phyloP scores from a whole-genome alignment of 1,140 invertebrate species.

The Amphibalanus amphitrite region DNA sequence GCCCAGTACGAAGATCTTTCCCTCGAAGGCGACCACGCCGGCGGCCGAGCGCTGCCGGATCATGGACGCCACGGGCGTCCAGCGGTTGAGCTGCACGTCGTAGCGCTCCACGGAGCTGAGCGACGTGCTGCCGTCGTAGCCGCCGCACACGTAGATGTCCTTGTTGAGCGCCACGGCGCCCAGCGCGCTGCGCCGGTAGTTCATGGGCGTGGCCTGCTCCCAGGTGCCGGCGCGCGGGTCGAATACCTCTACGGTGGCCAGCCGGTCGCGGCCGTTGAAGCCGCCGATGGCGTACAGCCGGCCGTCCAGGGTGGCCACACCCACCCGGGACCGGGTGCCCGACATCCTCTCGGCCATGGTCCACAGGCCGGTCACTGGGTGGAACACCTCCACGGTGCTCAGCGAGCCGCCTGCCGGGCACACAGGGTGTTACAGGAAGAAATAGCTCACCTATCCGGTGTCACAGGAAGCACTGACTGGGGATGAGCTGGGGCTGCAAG shows the following conservation, averaged over 20 bases:
- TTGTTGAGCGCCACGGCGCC: conserved; percentile 66
- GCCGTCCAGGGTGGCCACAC: conserved; percentile 60
- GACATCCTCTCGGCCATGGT: conserved; percentile 64
- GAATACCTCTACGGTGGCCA: conserved; percentile 76
- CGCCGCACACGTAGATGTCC: conserved; percentile 70
- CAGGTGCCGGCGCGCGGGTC: conserved; percentile 53
- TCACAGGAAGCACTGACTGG: no score
- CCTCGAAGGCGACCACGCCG: conserved; percentile 64
- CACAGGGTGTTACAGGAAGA: no score
- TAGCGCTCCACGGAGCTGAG: conserved; percentile 59
- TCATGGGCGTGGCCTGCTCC: conserved; percentile 62
- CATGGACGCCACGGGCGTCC: conserved; percentile 60
- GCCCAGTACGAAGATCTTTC: conserved; percentile 60
- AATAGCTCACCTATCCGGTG: no score
- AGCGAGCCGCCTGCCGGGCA: conserved; percentile 62
- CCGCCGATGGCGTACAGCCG: conserved; percentile 35
- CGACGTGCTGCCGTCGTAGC: conserved; percentile 51
- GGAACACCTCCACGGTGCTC: conserved; percentile 70
- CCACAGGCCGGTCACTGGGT: conserved; percentile 55
- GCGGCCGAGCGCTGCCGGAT: conserved; percentile 73
- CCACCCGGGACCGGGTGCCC: conserved; percentile 62
- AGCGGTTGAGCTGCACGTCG: conserved; percentile 50
- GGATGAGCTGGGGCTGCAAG: no score
- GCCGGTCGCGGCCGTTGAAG: conserved; percentile 61
- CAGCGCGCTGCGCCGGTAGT: conserved; percentile 65